Base-by-base conservation (phyloP, 2,113 vertebrate species). In the Microcebus murinus region DNA sequence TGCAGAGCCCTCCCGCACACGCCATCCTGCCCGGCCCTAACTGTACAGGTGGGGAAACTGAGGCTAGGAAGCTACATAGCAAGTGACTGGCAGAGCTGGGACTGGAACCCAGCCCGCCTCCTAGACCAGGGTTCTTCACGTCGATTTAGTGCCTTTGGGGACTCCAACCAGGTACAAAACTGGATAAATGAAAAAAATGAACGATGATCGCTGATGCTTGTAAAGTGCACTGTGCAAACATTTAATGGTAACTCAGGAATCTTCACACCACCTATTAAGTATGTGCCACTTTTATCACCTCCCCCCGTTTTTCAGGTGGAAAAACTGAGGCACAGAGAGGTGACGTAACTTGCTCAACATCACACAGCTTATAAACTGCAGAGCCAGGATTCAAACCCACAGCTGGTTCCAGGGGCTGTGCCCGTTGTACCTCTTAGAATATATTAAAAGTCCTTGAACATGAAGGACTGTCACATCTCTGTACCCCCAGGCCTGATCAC, bases 181-280 rank as follows among this genome's bases (percentile, higher is more conserved):
- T 86, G n/a, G 39, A 1, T 31, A 31, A 36, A 55, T 2, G 67
- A 68, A 77, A 73, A 73, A n/a, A 13, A 15, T 3, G 73, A 82
- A 27, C 10, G 7, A 8, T 1, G 34, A n/a, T 31, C 1, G 0
- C 10, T 0, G 55, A 18, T 79, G 14, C 34, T 36, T 27, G 31
- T 67, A 1, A 65, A 59, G 20, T 18, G 25, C 36, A 1, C 31
- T 4, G 1, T 20, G 11, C 73, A 17, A 23, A 67, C 45, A 2
- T 52, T 65, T 12, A 3, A 3, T 10, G 39, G 1, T 1, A 71
- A 23, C 36, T 34, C 31, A 1, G 42, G 3, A 1, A 27, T 48
- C 88, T 39, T 63, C 71, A 57, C 7, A 13, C 18, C 31, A 7
- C 84, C 81, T 50, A 0, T 11, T n/a, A 34, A 9, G 17, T 6